phyloP scores from a whole-genome alignment of 2,888 invertebrate species.

The Melanargia galathea region DNA sequence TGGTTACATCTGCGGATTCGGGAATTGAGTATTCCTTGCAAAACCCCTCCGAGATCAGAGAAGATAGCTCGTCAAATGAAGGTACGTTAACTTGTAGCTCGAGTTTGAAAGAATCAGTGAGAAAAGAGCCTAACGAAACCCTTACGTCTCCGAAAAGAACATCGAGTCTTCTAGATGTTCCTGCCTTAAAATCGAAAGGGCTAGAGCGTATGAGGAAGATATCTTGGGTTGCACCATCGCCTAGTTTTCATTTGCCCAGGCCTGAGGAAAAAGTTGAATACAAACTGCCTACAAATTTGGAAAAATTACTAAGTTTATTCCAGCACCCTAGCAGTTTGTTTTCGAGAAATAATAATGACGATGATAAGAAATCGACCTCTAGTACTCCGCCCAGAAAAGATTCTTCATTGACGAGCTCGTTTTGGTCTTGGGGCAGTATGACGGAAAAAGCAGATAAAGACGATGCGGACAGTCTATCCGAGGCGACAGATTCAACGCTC shows the following conservation, averaged over 20 bases:
- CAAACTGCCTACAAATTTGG: constrained; percentile 82
- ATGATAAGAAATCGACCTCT: constrained; percentile 68
- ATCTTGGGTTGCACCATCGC: constrained; percentile 82
- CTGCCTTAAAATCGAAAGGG: constrained; percentile 69
- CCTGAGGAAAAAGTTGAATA: constrained; percentile 65
- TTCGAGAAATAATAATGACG: constrained; percentile 70
- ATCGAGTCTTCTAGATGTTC: constrained; percentile 72
- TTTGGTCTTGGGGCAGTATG: constrained; percentile 76
- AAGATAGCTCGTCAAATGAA: constrained; percentile 75
- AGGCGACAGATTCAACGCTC: constrained; percentile 73
- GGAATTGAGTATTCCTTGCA: constrained; percentile 76
- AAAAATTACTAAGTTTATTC: constrained; percentile 85
- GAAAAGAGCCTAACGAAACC: constrained; percentile 61
- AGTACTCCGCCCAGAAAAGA: constrained; percentile 75
- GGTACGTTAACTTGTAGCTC: constrained; percentile 77
- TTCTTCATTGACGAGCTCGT: constrained; percentile 69
- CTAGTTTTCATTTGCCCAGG: constrained; percentile 67
- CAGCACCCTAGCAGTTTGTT: constrained; percentile 84
- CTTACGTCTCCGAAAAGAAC: constrained; percentile 68
- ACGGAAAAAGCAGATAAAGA: constrained; percentile 61
- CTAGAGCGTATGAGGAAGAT: constrained; percentile 80
- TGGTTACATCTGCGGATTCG: constrained; percentile 77
- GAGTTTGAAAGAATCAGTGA: constrained; percentile 64
- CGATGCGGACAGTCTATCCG: constrained; percentile 63
- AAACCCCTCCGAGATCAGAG: constrained; percentile 64